Conservation (phyloP, 2,113 vertebrate genomes). For the Triplophysa rosa region DNA sequence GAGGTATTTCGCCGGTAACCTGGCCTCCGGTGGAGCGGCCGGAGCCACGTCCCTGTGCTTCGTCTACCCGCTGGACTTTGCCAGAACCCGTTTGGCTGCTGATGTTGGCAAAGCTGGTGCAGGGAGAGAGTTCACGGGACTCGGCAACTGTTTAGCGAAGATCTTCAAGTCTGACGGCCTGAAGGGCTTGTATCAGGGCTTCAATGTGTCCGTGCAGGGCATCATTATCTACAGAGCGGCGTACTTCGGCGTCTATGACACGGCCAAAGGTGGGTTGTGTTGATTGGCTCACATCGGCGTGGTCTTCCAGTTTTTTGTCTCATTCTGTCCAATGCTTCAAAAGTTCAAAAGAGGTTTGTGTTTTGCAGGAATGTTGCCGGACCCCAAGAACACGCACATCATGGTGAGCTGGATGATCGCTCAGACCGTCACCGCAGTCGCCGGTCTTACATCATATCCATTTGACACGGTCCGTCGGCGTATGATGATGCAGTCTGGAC, state of each 20-base stretch:
- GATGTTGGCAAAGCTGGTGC: slow-evolving; percentile 82
- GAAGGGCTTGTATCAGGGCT: slow-evolving; percentile 64
- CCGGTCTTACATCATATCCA: slow-evolving; percentile 87
- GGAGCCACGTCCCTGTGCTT: slow-evolving; percentile 88
- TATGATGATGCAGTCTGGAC: too few relatives aligned
- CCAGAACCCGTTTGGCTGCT: slow-evolving; percentile 83
- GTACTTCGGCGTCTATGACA: slow-evolving; percentile 94
- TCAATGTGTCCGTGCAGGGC: slow-evolving; percentile 82
- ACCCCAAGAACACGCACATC: slow-evolving; percentile 89
- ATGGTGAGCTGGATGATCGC: slow-evolving; percentile 95
- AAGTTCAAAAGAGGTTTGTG: neutral
- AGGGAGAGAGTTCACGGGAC: slow-evolving; percentile 79
- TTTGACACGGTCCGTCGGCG: too few relatives aligned
- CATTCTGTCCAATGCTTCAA: neutral
- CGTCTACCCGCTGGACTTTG: slow-evolving; percentile 87
- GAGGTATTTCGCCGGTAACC: slow-evolving; percentile 88
- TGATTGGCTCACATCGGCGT: too few relatives aligned
- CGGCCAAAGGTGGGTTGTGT: slow-evolving; percentile 82
- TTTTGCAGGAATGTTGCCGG: slow-evolving; percentile 88
- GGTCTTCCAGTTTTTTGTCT: too few relatives aligned
- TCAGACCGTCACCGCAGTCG: slow-evolving; percentile 84
- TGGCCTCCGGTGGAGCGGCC: slow-evolving; percentile 84
- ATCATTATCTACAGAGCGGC: slow-evolving; percentile 96
- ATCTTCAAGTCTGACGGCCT: slow-evolving; percentile 81
- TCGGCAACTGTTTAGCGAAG: slow-evolving; percentile 82